These are phyloP conservation scores for Parazoanthus swiftii DNA, from an alignment of 92 coral and sea anemone species.

Conservation along the genomic window DNA sequence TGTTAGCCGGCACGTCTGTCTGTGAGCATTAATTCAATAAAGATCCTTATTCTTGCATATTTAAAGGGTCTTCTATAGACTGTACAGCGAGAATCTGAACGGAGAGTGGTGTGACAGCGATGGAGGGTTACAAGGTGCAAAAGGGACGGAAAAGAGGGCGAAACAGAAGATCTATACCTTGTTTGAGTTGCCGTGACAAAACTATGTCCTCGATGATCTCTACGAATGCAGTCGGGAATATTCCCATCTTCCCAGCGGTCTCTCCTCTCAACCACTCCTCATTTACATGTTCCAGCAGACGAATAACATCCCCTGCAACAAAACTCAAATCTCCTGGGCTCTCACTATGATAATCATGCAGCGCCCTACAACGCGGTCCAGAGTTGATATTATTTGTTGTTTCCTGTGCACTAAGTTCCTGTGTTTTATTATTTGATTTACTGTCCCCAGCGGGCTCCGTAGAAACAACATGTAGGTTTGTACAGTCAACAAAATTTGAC, in stretches of 20 bases:
- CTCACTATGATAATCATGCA: conserved; percentile 74
- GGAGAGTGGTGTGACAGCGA: too few species aligned
- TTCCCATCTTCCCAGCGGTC: conserved; percentile 65
- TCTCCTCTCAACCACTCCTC: conserved; percentile 92
- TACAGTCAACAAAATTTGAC: conserved; percentile 48
- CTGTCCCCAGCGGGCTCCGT: not conserved
- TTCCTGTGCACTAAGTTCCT: not conserved
- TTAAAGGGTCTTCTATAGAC: too few species aligned
- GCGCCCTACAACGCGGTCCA: conserved; percentile 63
- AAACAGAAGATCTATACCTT: conserved; percentile 4
- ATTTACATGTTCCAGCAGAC: conserved; percentile 63
- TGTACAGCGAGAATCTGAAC: too few species aligned
- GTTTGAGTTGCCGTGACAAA: not conserved
- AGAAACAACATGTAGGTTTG: not conserved
- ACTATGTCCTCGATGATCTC: conserved; percentile 64
- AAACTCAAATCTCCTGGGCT: conserved; percentile 74
- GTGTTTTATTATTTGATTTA: not conserved
- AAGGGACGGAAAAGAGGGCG: not conserved
- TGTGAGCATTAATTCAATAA: too few species aligned
- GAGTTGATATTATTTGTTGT: not conserved
- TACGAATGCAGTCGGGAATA: conserved; percentile 89
- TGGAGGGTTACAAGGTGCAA: not conserved
- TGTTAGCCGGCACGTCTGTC: too few species aligned
- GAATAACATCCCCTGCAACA: conserved; percentile 65
- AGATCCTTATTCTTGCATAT: too few species aligned